Evolutionary conservation across 2,113 vertebrate species (phyloP).

Genomic region (Hippocampus zosterae): DNA sequence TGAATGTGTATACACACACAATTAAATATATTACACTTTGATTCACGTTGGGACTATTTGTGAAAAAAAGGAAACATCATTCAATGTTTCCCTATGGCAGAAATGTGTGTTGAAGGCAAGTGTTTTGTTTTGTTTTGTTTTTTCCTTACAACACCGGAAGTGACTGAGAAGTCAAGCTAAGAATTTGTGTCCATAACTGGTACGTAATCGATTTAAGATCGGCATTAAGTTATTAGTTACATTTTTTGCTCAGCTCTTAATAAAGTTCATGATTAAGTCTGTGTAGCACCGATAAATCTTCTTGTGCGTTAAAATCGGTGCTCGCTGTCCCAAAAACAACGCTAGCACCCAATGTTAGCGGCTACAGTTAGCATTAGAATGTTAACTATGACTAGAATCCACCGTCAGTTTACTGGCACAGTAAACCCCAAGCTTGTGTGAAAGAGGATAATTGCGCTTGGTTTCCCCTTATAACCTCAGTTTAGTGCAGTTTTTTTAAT

Average conservation of each 20-base stretch:
- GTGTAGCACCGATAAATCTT: not conserved
- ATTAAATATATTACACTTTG: not conserved
- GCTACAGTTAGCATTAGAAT: too few species aligned
- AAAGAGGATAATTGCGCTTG: not conserved
- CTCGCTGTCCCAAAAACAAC: not conserved
- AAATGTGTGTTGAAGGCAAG: slow-evolving; percentile 4
- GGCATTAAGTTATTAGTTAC: slow-evolving; percentile 6
- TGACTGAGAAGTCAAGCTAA: not conserved
- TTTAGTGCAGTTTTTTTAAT: not conserved
- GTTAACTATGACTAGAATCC: not conserved
- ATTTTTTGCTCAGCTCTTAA: not conserved
- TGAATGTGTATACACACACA: not conserved
- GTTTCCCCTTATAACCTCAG: not conserved
- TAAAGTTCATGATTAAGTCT: not conserved
- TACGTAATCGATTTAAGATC: not conserved
- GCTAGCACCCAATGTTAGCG: slow-evolving; percentile 11
- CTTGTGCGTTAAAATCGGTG: not conserved
- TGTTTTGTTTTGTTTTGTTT: not conserved
- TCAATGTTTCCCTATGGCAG: not conserved
- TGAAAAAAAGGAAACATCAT: fast-evolving
- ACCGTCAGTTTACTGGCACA: not conserved
- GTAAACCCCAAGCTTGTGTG: not conserved
- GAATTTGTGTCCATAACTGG: not conserved
- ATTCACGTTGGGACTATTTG: not conserved
- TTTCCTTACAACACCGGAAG: slow-evolving; percentile 13